A percentile compares a stretch with the other conserved stretches of the same genome.
Conservation (phyloP, 2,888 invertebrate species). For the Ophion ventricosus region DNA sequence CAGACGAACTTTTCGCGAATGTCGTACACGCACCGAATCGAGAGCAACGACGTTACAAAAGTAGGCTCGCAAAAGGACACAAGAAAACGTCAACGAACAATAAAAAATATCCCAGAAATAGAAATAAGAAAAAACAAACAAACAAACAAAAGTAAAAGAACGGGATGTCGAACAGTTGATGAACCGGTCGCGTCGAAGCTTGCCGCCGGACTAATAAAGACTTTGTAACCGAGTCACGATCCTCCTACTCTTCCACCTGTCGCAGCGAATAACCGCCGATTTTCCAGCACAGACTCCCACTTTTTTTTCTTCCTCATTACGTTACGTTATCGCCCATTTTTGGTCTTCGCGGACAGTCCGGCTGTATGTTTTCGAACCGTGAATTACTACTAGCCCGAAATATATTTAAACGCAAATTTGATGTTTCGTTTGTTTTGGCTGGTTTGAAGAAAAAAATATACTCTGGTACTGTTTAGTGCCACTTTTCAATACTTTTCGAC, state of each 20-base stretch:
- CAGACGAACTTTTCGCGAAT: slow-evolving; percentile 12
- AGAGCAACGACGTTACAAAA: neutral
- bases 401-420: no score
- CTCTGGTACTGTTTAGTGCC: no score
- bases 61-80: neutral
- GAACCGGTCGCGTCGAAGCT: slow-evolving; percentile 71
- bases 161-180: slow-evolving; percentile 54
- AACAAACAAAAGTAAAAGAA: slow-evolving; percentile 23
- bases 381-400: neutral
- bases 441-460: no score
- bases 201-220: slow-evolving; percentile 75
- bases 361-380: neutral
- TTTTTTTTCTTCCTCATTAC: slow-evolving; percentile 10
- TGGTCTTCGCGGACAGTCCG: neutral
- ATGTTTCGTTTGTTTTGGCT: no score
- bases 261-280: slow-evolving; percentile 42
- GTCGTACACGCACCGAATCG: neutral
- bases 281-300: slow-evolving; percentile 55
- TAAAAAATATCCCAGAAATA: neutral
- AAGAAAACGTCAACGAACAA: no score
- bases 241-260: slow-evolving; percentile 70
- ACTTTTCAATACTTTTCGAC: no score
- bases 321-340: slow-evolving; percentile 7
- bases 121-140: neutral
- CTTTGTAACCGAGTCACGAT: slow-evolving; percentile 68